A percentile compares a stretch with the other conserved stretches of the same genome.
These are phyloP conservation scores for Anseranas semipalmata DNA, from an alignment of 2,113 vertebrate species.

Conservation along the genomic window DNA sequence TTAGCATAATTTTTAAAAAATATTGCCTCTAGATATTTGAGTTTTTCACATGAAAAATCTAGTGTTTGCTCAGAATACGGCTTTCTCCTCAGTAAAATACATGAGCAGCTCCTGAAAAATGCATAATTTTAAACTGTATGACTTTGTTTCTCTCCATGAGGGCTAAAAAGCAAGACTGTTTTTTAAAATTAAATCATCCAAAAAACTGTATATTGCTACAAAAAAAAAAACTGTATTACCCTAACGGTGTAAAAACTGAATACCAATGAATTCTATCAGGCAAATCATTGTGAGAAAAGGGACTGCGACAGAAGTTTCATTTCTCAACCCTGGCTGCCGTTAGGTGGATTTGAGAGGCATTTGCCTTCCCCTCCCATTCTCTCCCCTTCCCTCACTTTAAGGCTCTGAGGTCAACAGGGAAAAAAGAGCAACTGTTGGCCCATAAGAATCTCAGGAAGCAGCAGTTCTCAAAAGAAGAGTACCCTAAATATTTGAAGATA, in stretches of 20 bases:
- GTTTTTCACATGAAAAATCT: background rate
- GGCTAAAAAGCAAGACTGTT: background rate
- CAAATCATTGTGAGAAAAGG: background rate
- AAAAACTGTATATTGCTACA: background rate
- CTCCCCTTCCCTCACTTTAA: background rate
- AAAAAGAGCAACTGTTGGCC: background rate
- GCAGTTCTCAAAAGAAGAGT: background rate
- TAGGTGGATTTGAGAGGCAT: background rate
- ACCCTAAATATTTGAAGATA: background rate
- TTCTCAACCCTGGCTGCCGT: background rate
- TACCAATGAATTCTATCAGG: background rate
- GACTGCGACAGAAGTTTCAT: background rate
- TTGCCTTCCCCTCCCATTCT: background rate
- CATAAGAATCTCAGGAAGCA: background rate
- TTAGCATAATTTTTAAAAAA: accelerated
- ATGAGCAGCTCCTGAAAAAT: background rate
- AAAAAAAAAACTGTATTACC: background rate
- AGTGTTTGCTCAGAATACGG: background rate
- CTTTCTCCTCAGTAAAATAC: background rate
- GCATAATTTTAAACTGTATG: background rate
- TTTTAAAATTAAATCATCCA: background rate
- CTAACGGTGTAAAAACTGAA: background rate
- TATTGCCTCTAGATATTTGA: background rate
- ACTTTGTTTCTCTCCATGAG: background rate
- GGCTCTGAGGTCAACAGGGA: background rate